Evolutionary conservation across 2,888 invertebrate genomes (phyloP), one percentile per base, ranked within the genome.

Genomic region (Lysandra bellargus): DNA sequence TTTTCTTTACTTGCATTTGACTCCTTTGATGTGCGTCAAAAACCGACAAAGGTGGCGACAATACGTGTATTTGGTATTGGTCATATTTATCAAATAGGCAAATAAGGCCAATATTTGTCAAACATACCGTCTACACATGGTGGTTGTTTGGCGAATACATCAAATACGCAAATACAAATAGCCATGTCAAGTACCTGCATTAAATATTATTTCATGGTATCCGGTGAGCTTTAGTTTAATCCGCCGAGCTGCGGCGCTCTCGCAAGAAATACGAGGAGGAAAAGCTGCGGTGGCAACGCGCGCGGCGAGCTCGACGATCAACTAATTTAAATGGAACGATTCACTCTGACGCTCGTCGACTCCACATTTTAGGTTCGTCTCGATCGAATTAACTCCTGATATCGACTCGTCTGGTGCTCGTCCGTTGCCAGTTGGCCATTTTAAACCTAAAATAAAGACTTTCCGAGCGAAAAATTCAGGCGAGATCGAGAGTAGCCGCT

Each of bases 271-370:
- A 49, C 12, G 12, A 23, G 12, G 14, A 14, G 23, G 40, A 49
- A 49, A 75, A 49, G 49, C 75, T 23, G 30, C 49, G 23, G 4
- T 40, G n/a, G 23, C 30, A 74, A 4, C 33, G 33, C 9, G 40
- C 23, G 23, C 23, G 0, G 49, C 14, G 49, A 75, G 23, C 75
- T 49, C 30, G 23, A 75, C 49, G 30, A 75, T 75, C 12, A 4
- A 74, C 9, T 75, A 75, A 23, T 75, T 40, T 75, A 49, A 49
- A 30, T 75, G 49, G 23, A 75, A 75, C 5, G 17, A 40, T 23
- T 69, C 33, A 33, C 33, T 30, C 5, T 30, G 30, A 30, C 69
- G 69, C 33, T 14, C 5, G 12, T 5, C 9, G 69, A 69, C 14
- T 30, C 30, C 1, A 12, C 4, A 30, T 12, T 64, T 37, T 37